Base-by-base conservation (phyloP, 2,888 invertebrate species). In the Amitus sp. region DNA sequence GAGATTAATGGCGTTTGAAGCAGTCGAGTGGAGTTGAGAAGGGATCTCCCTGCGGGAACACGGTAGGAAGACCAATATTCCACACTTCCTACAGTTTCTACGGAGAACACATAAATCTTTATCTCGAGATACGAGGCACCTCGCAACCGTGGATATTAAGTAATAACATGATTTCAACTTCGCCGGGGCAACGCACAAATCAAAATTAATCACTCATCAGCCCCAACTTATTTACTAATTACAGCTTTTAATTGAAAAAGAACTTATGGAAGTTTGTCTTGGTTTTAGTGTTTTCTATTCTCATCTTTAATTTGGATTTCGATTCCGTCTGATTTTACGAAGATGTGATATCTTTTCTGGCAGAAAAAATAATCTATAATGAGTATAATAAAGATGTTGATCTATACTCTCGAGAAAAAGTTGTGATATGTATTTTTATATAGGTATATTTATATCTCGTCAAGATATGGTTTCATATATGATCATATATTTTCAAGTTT, bases 61-160 rank as follows among this genome's bases (percentile, higher is more conserved):
- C 47, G 27, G 58, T 23, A 69, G 74, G 72, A 75, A 75, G 75
- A 71, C 76, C 78, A 74, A 79, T 79, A 78, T 73, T 67, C 73
- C 72, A 69, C 60, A 72, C 75, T 78, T 80, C 78, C 79, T 74
- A 69, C 68, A 62, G 48, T 51, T 49, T 12, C 54, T 34, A 66
- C 71, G 67, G 70, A 73, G 70, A 72, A 65, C 70, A 75, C 74
- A 79, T 80, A 80, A 80, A 80, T 80, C 79, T 75, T 70, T 67
- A 68, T 69, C 61, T 50, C 62, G 64, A 56, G 46, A 53, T 66
- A 56, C 65, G 62, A 65, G 69, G 70, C 67, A 68, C 70, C 62
- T 59, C 67, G 61, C 57, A 62, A 63, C 65, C 65, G 66, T 63
- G 69, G 72, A 75, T 73, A 76, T 76, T 75, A 72, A 72, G 71